Conservation (phyloP, 1,140 invertebrate species). For the Pissodes strobi region DNA sequence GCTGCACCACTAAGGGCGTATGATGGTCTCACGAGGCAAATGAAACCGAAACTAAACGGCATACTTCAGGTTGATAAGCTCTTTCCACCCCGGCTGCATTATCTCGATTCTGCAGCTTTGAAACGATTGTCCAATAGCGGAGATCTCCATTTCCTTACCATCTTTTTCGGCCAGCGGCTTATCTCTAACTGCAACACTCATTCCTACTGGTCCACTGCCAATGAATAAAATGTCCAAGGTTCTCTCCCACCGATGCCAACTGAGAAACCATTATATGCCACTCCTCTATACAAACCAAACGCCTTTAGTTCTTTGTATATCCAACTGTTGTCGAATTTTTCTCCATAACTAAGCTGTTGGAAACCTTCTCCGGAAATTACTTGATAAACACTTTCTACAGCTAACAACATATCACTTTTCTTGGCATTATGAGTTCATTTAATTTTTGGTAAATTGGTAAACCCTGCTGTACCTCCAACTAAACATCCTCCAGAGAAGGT, state of each 20-base stretch:
- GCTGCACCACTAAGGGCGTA: conserved; percentile 98
- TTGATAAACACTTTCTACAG: conserved; percentile 90
- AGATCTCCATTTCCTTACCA: no score
- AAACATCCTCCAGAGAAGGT: conserved; percentile 95
- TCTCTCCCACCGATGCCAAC: conserved; percentile 85
- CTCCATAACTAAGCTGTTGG: conserved; percentile 77
- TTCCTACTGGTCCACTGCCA: no score
- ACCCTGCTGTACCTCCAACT: conserved; percentile 91
- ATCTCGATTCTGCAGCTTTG: conserved; percentile 98
- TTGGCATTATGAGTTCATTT: conserved; percentile 96
- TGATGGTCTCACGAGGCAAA: conserved; percentile 95
- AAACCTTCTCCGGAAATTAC: conserved; percentile 69
- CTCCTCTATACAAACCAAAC: conserved; percentile 86
- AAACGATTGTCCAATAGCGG: conserved; percentile 99
- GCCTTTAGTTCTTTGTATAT: conserved; percentile 92
- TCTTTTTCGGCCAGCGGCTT: no score
- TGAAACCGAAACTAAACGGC: conserved; percentile 93
- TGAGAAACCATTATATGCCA: conserved; percentile 89
- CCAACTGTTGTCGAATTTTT: conserved; percentile 80
- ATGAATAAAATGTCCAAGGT: conserved; percentile 96
- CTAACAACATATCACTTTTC: conserved; percentile 97
- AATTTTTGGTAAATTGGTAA: conserved; percentile 96
- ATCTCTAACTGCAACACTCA: no score
- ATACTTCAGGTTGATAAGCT: conserved; percentile 84
- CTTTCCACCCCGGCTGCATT: conserved; percentile 94